A percentile compares a stretch with the other conserved stretches of the same genome.
Conservation (phyloP, 2,888 invertebrate genomes). For the Pachliopta kotzebuea region DNA sequence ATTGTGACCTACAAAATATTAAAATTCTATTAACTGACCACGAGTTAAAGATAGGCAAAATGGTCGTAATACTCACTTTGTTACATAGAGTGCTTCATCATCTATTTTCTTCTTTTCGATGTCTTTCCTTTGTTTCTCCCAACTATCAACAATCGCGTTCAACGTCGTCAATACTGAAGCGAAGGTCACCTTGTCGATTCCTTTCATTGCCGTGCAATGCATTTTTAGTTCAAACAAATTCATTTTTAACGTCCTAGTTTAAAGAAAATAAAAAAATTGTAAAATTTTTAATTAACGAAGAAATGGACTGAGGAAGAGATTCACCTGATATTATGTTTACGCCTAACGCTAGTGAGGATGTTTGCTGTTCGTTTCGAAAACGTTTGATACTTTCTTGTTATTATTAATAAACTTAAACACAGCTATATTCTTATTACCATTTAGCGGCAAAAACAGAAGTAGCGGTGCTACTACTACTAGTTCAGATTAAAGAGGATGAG, state of each 20-base stretch:
- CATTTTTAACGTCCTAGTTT: conserved; percentile 83
- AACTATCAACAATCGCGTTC: conserved; percentile 83
- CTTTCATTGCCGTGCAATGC: conserved; percentile 78
- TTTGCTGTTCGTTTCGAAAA: no score
- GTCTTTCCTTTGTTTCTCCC: conserved; percentile 88
- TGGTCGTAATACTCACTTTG: conserved; percentile 68
- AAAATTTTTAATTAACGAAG: no score
- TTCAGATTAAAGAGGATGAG: no score
- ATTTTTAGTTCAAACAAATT: conserved; percentile 86
- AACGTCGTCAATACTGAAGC: conserved; percentile 77
- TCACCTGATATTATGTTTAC: no score
- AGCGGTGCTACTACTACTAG: no score
- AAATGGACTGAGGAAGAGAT: no score
- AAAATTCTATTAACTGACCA: background rate
- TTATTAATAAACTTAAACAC: no score
- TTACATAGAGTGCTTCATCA: conserved; percentile 88
- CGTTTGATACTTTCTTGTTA: no score
- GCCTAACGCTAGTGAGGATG: no score
- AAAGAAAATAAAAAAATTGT: background rate
- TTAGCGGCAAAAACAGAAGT: no score
- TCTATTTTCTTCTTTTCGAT: conserved; percentile 84
- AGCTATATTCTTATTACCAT: no score
- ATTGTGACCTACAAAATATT: conserved; percentile 74
- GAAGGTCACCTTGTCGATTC: conserved; percentile 65
- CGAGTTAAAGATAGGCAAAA: background rate